Evolutionary conservation across 2,888 invertebrate genomes (phyloP).

Genomic region (Rhyacophila evoluta): DNA sequence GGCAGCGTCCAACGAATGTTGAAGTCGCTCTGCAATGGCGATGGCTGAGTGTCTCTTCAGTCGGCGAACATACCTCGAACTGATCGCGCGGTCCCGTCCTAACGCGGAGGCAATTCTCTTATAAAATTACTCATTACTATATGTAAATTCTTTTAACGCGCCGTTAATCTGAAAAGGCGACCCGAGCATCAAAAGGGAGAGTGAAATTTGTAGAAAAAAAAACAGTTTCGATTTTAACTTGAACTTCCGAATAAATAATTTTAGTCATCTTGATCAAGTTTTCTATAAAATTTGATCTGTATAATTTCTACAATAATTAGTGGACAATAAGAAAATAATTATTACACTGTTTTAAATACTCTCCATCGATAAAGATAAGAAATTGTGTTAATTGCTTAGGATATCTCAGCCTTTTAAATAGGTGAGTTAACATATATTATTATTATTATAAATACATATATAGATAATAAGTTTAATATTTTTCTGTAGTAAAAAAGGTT

Average conservation of each 20-base stretch:
- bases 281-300: neutral
- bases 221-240: neutral
- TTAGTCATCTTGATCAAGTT: neutral
- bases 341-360: neutral
- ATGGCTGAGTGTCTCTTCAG: slow-evolving; percentile 48
- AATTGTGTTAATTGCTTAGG: slow-evolving; percentile 7
- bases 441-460: neutral
- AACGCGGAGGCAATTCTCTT: slow-evolving; percentile 15
- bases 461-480: no score
- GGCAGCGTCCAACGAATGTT: slow-evolving; percentile 47
- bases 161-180: neutral
- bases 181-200: neutral
- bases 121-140: neutral
- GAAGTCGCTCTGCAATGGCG: slow-evolving; percentile 16
- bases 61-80: slow-evolving; percentile 52
- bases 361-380: neutral
- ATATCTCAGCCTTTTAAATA: slow-evolving; percentile 25
- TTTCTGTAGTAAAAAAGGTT: no score
- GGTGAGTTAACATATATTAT: neutral
- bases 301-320: neutral
- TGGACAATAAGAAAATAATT: neutral
- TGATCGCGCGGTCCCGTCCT: slow-evolving; percentile 47
- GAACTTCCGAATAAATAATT: neutral
- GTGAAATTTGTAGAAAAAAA: neutral
- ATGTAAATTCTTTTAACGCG: neutral